Base-by-base conservation (phyloP, 2,113 vertebrate species). In the Macroglossus sobrinus region DNA sequence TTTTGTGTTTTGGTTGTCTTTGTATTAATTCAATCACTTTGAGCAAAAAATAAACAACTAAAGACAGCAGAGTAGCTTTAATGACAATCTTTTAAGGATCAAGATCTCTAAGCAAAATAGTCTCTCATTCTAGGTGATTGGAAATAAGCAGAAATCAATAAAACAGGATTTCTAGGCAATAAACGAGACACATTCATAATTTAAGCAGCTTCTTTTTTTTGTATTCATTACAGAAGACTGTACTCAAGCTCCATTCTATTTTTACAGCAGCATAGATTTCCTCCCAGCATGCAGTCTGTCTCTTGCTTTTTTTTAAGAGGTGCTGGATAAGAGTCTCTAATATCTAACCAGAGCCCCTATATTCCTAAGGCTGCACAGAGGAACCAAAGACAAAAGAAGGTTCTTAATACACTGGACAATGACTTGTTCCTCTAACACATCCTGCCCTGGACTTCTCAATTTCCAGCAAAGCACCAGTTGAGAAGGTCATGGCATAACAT, bases 31-130 rank as follows among this genome's bases (percentile, higher is more conserved):
- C 74, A 78, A 97, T 97, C 97, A 97, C 97, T 98, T 84, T 55
- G 75, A 98, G 89, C 93, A 97, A 98, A 98, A 98, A 98, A 98
- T 98, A 99, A 99, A 98, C 97, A 98, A 97, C 93, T 97, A 98
- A 98, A 89, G 97, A 96, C 87, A 96, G 96, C 92, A 93, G 68
- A 97, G 95, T 93, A 94, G 90, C 91, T 98, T 98, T 98, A 98
- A 98, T 80, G 98, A 97, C 94, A 95, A 96, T 98, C 97, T 98
- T 97, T 98, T 97, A 97, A 96, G 45, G 88, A 96, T 98, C 93
- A 95, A 96, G 97, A 98, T 97, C 96, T 97, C 96, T 93, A 93
- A 96, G 89, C 61, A 22, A 24, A 61, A 72, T 64, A 96, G 72
- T 84, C 43, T 84, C 84, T 91, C 11, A 84, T 93, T 75, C 59